These are phyloP conservation scores for Microchirus variegatus DNA, from an alignment of 2,797 vertebrate species.

Conservation along the genomic window DNA sequence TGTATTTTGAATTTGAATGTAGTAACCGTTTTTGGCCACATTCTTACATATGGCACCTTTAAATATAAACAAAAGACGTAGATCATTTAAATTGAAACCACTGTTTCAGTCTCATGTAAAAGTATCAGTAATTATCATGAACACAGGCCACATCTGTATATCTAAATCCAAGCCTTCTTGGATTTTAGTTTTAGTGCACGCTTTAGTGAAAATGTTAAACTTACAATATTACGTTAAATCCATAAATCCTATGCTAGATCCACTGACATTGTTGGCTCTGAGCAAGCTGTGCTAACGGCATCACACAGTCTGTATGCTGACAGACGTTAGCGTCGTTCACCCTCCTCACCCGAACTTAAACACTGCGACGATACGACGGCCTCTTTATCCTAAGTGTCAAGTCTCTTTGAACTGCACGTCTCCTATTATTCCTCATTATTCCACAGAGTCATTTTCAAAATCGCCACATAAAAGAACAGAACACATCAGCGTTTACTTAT, in stretches of 20 bases:
- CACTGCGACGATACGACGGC: background rate
- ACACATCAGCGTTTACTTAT: background rate
- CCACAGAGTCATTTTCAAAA: background rate
- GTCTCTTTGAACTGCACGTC: constrained; percentile 4
- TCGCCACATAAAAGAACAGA: background rate
- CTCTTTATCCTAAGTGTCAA: constrained; percentile 6
- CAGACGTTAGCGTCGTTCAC: constrained; percentile 7
- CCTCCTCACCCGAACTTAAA: constrained; percentile 15
- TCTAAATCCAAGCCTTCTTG: constrained; percentile 20
- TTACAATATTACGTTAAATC: constrained; percentile 8
- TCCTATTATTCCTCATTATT: background rate
- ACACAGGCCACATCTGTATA: constrained; percentile 6
- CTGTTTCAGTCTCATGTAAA: too few species aligned
- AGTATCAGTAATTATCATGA: constrained; percentile 4
- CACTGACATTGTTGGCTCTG: constrained; percentile 15
- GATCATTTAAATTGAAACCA: too few species aligned
- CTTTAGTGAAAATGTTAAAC: constrained; percentile 28
- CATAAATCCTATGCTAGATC: background rate
- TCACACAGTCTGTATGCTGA: constrained; percentile 12
- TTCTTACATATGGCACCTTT: too few species aligned
- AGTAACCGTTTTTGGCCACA: too few species aligned
- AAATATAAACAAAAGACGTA: too few species aligned
- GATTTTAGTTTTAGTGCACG: background rate
- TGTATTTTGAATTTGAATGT: too few species aligned
- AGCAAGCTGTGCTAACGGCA: constrained; percentile 6